These are phyloP conservation scores for Chitala chitala DNA, from an alignment of 2,113 vertebrate species.

Conservation along the genomic window DNA sequence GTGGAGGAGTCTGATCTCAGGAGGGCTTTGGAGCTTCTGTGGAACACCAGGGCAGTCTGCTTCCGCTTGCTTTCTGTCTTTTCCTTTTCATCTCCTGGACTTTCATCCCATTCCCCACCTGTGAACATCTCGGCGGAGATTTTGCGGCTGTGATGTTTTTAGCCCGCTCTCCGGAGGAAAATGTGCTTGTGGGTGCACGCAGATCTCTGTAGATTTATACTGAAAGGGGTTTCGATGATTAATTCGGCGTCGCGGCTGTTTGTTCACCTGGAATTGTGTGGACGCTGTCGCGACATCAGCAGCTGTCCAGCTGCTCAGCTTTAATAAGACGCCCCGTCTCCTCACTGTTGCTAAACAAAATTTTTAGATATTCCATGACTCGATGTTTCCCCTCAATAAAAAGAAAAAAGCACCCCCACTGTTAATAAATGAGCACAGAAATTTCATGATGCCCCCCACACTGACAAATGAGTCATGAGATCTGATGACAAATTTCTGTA, in stretches of 20 bases:
- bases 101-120: neutral
- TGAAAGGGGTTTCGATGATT: too few relatives aligned
- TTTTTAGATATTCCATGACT: neutral
- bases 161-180: neutral
- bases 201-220: too few relatives aligned
- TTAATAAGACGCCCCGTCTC: too few relatives aligned
- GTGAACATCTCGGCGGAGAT: neutral
- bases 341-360: neutral
- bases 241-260: too few relatives aligned
- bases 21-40: neutral
- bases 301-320: too few relatives aligned
- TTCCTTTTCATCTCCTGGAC: neutral
- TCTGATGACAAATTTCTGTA: too few relatives aligned
- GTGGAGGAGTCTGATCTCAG: neutral
- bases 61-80: neutral
- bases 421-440: neutral
- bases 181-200: neutral
- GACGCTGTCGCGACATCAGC: too few relatives aligned
- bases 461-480: too few relatives aligned
- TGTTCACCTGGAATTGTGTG: too few relatives aligned
- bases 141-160: neutral
- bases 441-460: too few relatives aligned
- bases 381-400: neutral
- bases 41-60: neutral
- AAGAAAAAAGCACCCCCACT: too few relatives aligned